Evolutionary conservation across 1,140 invertebrate genomes (phyloP).

Genomic region (Aphelenchoides besseyi): DNA sequence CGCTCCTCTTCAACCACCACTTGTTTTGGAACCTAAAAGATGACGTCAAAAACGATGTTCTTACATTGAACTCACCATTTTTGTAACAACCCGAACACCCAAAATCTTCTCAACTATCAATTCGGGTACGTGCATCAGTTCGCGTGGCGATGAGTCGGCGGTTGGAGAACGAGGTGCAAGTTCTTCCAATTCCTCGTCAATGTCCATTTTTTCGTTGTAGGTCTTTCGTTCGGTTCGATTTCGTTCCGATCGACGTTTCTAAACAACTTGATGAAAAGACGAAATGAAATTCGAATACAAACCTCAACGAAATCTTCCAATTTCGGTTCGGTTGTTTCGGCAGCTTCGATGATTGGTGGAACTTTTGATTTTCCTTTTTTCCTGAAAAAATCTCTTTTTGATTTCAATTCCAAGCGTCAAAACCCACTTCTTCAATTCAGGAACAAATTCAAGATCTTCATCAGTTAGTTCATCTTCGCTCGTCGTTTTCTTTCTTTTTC

Average conservation of each 20-base stretch:
- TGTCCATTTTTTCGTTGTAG: slow-evolving; percentile 34
- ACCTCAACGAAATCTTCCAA: slow-evolving; percentile 37
- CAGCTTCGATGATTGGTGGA: slow-evolving; percentile 9
- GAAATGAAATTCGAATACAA: slow-evolving; percentile 21
- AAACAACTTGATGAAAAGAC: slow-evolving; percentile 34
- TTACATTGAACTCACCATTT: background rate
- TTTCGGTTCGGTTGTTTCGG: slow-evolving; percentile 8
- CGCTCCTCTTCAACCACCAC: slow-evolving; percentile 21
- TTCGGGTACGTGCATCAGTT: slow-evolving; percentile 28
- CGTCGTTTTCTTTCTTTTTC: slow-evolving; percentile 31
- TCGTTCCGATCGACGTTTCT: slow-evolving; percentile 41
- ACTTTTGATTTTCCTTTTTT: slow-evolving; percentile 27
- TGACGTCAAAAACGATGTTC: background rate
- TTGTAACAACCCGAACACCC: slow-evolving; percentile 39
- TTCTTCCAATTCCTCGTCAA: slow-evolving; percentile 32
- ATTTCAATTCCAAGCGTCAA: background rate
- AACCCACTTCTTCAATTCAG: slow-evolving; percentile 35
- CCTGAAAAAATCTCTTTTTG: slow-evolving; percentile 24
- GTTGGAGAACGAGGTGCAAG: background rate
- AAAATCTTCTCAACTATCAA: slow-evolving; percentile 52
- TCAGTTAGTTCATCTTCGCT: slow-evolving; percentile 35
- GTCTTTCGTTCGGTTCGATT: slow-evolving; percentile 37
- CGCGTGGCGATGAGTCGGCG: slow-evolving; percentile 14
- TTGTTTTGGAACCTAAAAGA: slow-evolving; percentile 29
- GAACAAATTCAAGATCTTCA: slow-evolving; percentile 34